Conservation (phyloP, 2,888 invertebrate species). For the Steromphala cineraria region DNA sequence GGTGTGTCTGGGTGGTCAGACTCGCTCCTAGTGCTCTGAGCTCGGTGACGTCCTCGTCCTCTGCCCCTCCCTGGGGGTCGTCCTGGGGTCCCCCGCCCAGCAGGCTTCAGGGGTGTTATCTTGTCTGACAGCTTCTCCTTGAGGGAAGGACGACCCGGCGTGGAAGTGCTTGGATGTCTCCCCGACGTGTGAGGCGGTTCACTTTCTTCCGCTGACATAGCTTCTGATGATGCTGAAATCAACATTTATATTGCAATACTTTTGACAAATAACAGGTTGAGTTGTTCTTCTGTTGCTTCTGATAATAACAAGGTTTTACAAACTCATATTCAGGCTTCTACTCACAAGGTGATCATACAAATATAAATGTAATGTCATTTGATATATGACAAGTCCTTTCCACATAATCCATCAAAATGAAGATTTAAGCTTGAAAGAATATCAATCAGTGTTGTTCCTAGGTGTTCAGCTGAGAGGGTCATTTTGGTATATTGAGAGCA, state of each 20-base stretch:
- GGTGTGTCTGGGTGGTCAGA: conserved; percentile 39
- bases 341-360: too few species aligned
- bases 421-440: too few species aligned
- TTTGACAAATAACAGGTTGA: too few species aligned
- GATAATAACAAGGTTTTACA: too few species aligned
- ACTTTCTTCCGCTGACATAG: conserved; percentile 28
- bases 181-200: conserved; percentile 31
- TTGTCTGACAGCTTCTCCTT: background rate
- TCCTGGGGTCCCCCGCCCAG: conserved; percentile 37
- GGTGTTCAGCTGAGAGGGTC: too few species aligned
- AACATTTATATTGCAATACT: background rate
- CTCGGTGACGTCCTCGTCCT: conserved; percentile 45
- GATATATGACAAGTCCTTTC: too few species aligned
- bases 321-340: too few species aligned
- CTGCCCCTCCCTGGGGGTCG: conserved; percentile 23
- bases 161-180: background rate
- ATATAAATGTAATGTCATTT: too few species aligned
- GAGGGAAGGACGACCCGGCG: conserved; percentile 13
- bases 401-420: too few species aligned
- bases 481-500: too few species aligned
- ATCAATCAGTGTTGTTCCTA: too few species aligned
- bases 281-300: too few species aligned
- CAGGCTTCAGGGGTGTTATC: background rate
- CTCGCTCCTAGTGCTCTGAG: conserved; percentile 46
- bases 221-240: conserved; percentile 26